Conservation (phyloP, 2,113 vertebrate genomes). For the Callaeas wilsoni region DNA sequence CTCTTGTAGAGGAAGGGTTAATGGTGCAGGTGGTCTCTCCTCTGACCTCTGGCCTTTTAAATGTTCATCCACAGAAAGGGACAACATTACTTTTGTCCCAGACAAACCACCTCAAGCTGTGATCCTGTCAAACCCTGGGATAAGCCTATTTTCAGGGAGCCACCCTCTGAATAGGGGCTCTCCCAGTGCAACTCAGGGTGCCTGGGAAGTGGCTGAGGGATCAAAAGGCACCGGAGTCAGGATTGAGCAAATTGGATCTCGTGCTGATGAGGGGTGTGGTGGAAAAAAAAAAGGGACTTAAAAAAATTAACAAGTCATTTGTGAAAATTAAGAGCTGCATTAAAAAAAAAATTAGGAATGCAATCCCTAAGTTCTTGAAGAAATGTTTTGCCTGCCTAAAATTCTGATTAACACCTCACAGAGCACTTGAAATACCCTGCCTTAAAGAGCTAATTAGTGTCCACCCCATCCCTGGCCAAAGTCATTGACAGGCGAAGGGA, state of each 20-base stretch:
- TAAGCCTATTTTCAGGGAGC: constrained; percentile 21
- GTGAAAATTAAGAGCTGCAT: background rate
- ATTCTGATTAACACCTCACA: background rate
- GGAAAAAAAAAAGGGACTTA: background rate
- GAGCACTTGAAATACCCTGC: background rate
- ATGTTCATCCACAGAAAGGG: constrained; percentile 35
- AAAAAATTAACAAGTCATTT: background rate
- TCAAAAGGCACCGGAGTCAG: background rate
- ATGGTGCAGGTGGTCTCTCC: constrained; percentile 48
- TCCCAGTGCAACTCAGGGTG: background rate
- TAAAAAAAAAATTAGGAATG: background rate
- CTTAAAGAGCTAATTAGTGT: background rate
- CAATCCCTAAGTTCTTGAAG: background rate
- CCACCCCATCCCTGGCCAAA: background rate
- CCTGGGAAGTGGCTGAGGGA: background rate
- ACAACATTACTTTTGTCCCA: constrained; percentile 44
- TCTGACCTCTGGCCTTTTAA: constrained; percentile 51
- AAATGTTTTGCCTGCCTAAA: background rate
- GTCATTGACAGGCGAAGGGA: background rate
- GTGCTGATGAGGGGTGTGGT: background rate
- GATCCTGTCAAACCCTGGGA: constrained; percentile 28
- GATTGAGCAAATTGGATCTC: background rate
- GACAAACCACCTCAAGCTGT: constrained; percentile 52
- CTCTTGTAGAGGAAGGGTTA: background rate
- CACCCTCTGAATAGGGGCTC: background rate